A percentile compares a stretch with the other conserved stretches of the same genome.
Conservation (phyloP, 1,140 invertebrate genomes). For the Dolichoris vasculosae region DNA sequence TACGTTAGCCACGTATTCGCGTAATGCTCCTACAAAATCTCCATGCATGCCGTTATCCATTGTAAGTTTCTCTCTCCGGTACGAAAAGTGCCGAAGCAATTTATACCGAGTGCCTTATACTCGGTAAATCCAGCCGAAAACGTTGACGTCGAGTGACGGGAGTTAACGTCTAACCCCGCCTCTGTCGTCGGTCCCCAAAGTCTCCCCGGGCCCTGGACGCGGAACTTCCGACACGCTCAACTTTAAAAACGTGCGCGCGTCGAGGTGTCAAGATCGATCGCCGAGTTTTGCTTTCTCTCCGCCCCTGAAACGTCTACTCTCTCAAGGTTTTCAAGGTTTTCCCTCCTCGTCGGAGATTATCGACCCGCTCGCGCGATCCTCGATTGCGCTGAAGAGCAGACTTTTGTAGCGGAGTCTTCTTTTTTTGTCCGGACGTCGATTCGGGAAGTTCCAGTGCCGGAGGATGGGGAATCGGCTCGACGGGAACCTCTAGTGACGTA, state of each 20-base stretch:
- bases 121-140: neutral
- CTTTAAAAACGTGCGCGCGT: conserved; percentile 10
- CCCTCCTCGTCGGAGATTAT: neutral
- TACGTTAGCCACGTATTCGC: neutral
- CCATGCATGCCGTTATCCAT: neutral
- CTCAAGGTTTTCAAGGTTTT: neutral
- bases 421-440: neutral
- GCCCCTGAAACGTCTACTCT: neutral
- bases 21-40: neutral
- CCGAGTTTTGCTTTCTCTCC: conserved; percentile 15
- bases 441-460: neutral
- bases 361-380: neutral
- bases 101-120: neutral
- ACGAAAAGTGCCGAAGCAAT: neutral
- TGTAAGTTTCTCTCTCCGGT: neutral
- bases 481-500: too few relatives aligned
- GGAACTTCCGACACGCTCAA: too few relatives aligned
- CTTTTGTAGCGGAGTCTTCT: neutral
- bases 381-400: neutral
- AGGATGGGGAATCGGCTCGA: neutral
- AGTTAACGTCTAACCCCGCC: too few relatives aligned
- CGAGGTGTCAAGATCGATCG: conserved; percentile 30
- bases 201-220: neutral
- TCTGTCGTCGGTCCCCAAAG: neutral
- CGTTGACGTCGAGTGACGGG: conserved; percentile 9